phyloP scores from a whole-genome alignment of 53 echinoderm and acorn worm species.

The Henricia sp. region DNA sequence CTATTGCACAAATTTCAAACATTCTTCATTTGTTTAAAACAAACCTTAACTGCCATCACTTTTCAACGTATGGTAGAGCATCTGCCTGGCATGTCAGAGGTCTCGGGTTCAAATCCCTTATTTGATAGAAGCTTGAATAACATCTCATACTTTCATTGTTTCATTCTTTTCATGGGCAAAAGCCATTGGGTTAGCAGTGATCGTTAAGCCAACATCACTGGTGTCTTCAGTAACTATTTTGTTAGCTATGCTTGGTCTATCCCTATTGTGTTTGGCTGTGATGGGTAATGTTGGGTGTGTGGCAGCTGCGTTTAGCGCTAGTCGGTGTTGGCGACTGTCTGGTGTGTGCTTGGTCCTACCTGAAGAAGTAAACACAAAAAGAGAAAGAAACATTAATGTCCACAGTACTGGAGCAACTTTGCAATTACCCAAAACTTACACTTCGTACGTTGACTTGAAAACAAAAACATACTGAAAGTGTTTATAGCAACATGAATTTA shows the following conservation, averaged over 20 bases:
- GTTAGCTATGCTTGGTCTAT: conserved; percentile 26
- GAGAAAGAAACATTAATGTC: not conserved
- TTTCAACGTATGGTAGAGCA: too few relatives aligned
- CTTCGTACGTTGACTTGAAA: too few relatives aligned
- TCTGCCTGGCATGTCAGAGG: too few relatives aligned
- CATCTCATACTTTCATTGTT: conserved; percentile 46
- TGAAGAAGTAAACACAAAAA: not conserved
- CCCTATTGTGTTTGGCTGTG: conserved; percentile 25
- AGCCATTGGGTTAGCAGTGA: conserved; percentile 90
- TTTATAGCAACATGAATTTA: too few relatives aligned
- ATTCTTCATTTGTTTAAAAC: too few relatives aligned
- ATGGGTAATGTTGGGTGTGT: conserved; percentile 49
- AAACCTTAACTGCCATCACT: too few relatives aligned
- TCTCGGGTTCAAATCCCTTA: too few relatives aligned
- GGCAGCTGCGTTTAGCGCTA: not conserved
- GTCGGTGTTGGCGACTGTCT: conserved; percentile 24
- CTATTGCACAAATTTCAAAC: too few relatives aligned
- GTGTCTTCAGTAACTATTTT: conserved; percentile 77
- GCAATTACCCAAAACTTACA: too few relatives aligned
- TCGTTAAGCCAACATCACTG: conserved; percentile 80
- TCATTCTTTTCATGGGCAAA: conserved; percentile 81
- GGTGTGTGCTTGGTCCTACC: conserved; percentile 22
- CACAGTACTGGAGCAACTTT: too few relatives aligned
- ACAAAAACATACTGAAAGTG: too few relatives aligned
- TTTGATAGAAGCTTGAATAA: too few relatives aligned